Conservation (phyloP, 2,113 vertebrate genomes). For the Anas platyrhynchos region DNA sequence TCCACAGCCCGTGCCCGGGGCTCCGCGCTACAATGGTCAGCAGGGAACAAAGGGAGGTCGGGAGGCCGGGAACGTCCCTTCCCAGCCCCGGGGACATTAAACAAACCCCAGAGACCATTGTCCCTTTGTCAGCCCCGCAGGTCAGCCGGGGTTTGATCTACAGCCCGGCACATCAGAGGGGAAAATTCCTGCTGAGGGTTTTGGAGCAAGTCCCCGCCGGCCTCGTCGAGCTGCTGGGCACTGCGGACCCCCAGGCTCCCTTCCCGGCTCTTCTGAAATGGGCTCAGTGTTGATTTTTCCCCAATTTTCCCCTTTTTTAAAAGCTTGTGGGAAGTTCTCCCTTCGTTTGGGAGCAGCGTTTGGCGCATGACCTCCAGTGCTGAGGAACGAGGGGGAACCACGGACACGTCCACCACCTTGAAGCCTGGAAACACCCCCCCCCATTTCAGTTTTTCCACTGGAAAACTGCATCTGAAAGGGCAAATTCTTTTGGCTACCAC, state of each 20-base stretch:
- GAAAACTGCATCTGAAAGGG: not conserved
- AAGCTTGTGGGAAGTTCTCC: not conserved
- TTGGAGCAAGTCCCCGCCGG: not conserved
- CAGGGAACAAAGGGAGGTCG: not conserved
- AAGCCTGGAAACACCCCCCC: not conserved
- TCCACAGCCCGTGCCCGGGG: not conserved
- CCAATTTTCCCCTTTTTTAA: not conserved
- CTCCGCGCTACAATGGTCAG: not conserved
- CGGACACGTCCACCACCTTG: not conserved
- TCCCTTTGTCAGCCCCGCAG: conserved; percentile 10
- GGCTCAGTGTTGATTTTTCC: fast-evolving
- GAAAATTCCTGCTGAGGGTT: not conserved
- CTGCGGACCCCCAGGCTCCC: fast-evolving
- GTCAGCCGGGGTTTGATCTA: conserved; percentile 41
- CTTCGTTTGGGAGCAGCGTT: fast-evolving
- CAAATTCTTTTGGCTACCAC: not conserved
- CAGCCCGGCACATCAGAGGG: not conserved
- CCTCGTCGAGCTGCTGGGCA: not conserved
- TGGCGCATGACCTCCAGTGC: too few relatives aligned
- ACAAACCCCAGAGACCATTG: conserved; percentile 48
- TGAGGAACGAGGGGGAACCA: not conserved
- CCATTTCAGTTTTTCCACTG: not conserved
- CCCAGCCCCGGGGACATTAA: conserved; percentile 49
- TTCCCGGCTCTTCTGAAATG: not conserved
- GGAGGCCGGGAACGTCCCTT: conserved; percentile 35